Evolutionary conservation across 2,888 invertebrate species (phyloP).

Genomic region (Ophraella communa): DNA sequence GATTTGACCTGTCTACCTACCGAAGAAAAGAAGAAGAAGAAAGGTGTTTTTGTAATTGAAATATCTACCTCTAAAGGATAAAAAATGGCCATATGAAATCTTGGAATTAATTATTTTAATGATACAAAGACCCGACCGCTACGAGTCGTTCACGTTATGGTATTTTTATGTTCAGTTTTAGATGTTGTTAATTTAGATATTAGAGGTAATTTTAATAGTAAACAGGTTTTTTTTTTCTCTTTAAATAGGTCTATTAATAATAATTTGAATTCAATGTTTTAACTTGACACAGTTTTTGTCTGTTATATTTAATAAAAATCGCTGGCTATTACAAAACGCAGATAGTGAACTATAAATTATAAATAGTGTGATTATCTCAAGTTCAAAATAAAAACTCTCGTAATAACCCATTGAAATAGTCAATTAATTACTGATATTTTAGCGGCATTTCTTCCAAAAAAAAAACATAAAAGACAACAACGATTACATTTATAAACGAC

Average conservation of each 20-base stretch:
- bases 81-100: constrained; percentile 13
- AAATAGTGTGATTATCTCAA: neutral
- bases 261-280: neutral
- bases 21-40: too few species aligned
- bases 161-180: constrained; percentile 1
- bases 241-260: neutral
- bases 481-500: constrained; percentile 24
- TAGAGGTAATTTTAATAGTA: neutral
- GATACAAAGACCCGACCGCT: constrained; percentile 12
- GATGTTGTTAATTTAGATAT: neutral
- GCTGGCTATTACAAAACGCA: neutral
- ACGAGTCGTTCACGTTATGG: neutral
- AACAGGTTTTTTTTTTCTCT: neutral
- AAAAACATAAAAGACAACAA: constrained; percentile 10
- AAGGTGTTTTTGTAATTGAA: constrained; percentile 25
- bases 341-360: neutral
- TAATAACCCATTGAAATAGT: constrained; percentile 8
- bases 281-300: neutral
- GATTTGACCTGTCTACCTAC: neutral
- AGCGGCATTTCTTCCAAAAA: constrained; percentile 8
- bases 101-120: constrained; percentile 19
- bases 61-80: constrained; percentile 23
- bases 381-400: neutral
- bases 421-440: constrained; percentile 17
- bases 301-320: neutral